Conservation (phyloP, 2,888 invertebrate species). For the Drosophila trichaetosa region DNA sequence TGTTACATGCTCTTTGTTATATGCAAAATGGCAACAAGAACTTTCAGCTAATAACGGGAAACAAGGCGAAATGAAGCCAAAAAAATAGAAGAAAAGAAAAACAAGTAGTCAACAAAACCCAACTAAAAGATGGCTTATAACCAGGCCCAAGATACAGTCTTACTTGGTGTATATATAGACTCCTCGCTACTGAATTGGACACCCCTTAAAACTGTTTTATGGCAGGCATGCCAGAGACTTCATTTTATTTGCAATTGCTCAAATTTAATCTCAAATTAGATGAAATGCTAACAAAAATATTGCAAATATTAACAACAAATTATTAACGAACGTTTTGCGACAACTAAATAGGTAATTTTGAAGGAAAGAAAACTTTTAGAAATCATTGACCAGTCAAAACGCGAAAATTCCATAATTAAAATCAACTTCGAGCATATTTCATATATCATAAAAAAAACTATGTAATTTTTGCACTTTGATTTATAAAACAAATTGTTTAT, state of each 20-base stretch:
- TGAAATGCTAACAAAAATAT: too few relatives aligned
- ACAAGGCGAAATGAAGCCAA: slow-evolving; percentile 35
- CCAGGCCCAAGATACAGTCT: slow-evolving; percentile 12
- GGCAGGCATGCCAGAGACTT: not conserved
- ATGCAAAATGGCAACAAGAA: slow-evolving; percentile 44
- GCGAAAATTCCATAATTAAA: not conserved
- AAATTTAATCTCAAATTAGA: not conserved
- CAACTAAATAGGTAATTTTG: fast-evolving
- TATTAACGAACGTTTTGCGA: not conserved
- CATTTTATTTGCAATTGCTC: not conserved
- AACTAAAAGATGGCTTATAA: not conserved
- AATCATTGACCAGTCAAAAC: not conserved
- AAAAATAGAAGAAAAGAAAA: slow-evolving; percentile 12
- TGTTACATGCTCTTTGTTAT: slow-evolving; percentile 30
- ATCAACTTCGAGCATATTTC: not conserved
- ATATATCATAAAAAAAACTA: too few relatives aligned
- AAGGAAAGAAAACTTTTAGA: not conserved
- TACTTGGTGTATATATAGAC: not conserved
- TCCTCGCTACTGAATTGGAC: not conserved
- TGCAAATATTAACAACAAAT: too few relatives aligned
- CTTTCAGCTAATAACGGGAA: slow-evolving; percentile 62
- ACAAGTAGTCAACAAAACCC: not conserved
- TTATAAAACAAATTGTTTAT: too few relatives aligned
- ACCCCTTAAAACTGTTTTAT: not conserved
- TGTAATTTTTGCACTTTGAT: too few relatives aligned